These are phyloP conservation scores for Premnoplex brunnescens DNA, from an alignment of 2,797 vertebrate genomes.

Conservation along the genomic window DNA sequence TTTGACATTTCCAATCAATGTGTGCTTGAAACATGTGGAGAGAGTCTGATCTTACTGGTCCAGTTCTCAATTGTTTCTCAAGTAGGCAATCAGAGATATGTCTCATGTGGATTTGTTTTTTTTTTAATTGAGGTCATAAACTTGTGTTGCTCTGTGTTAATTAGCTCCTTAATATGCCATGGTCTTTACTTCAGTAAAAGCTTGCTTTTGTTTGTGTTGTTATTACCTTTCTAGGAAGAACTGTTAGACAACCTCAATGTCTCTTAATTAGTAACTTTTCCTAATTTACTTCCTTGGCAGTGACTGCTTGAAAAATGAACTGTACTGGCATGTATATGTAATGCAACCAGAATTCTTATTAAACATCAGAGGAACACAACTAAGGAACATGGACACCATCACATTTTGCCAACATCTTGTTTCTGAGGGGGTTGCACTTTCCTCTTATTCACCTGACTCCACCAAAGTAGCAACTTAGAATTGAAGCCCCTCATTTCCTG, in stretches of 20 bases:
- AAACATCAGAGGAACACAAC: fast-evolving
- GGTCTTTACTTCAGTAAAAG: background rate
- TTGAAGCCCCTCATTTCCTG: background rate
- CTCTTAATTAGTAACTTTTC: background rate
- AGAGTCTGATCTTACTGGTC: constrained; percentile 20
- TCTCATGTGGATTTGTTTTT: background rate
- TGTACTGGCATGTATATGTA: background rate
- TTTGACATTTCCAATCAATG: constrained; percentile 58
- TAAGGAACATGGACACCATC: fast-evolving
- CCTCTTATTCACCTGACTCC: background rate
- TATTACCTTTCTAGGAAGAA: background rate
- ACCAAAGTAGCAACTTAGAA: background rate
- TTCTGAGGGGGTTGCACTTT: background rate
- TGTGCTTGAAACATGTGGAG: constrained; percentile 25
- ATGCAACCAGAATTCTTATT: background rate
- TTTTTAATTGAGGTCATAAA: background rate
- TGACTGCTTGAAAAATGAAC: background rate
- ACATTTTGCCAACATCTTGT: background rate
- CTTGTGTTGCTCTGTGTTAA: constrained; percentile 7
- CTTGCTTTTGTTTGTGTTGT: background rate
- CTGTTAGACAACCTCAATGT: background rate
- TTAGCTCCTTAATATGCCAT: background rate
- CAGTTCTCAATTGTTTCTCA: constrained; percentile 25
- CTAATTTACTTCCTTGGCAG: background rate
- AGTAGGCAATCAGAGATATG: background rate